These are phyloP conservation scores for Pocillopora grandis DNA, from an alignment of 92 coral and sea anemone species.

Conservation along the genomic window DNA sequence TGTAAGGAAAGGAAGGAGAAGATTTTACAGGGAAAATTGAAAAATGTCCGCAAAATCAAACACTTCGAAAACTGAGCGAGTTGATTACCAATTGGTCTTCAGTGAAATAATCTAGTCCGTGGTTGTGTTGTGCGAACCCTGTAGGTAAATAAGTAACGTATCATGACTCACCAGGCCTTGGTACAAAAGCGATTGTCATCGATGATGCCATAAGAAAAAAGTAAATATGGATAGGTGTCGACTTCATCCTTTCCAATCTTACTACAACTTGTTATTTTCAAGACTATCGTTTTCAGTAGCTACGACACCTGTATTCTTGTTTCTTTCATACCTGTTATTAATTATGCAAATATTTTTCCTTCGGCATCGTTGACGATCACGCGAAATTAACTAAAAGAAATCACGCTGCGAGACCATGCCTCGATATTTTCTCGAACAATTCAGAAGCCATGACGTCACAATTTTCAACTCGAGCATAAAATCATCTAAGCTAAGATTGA, in stretches of 20 bases:
- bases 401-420: not conserved
- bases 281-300: not conserved
- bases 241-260: not conserved
- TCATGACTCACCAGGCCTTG: constrained; percentile 1
- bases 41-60: no score
- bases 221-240: not conserved
- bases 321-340: not conserved
- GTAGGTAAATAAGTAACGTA: not conserved
- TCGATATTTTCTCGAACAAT: not conserved
- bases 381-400: not conserved
- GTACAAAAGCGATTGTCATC: not conserved
- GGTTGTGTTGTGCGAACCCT: not conserved
- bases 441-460: not conserved
- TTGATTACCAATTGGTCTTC: no score
- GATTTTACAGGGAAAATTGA: no score
- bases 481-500: no score
- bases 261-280: not conserved
- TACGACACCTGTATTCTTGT: not conserved
- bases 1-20: no score
- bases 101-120: not conserved
- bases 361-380: not conserved
- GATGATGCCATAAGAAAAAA: constrained; percentile 3
- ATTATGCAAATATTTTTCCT: constrained; percentile 2
- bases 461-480: no score
- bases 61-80: no score